Percentiles rank a stretch among this genome's conserved stretches.
Conservation (phyloP, 1,140 invertebrate species). For the Ceratina australensis region DNA sequence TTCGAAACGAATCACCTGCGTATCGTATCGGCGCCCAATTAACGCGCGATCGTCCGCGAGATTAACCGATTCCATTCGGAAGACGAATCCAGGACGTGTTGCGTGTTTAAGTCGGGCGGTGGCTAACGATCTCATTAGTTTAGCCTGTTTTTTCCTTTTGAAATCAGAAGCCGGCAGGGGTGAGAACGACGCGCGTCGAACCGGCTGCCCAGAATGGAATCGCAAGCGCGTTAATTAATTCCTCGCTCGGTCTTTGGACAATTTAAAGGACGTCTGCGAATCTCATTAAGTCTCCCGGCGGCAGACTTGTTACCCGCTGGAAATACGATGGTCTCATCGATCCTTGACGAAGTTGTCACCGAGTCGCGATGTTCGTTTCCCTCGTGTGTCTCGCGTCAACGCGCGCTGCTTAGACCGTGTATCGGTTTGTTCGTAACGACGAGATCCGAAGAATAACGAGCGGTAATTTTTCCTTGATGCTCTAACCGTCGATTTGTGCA, state of each 20-base stretch:
- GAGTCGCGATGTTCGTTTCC: not conserved
- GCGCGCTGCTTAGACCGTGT: too few species aligned
- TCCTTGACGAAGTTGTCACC: not conserved
- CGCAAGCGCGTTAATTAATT: constrained; percentile 47
- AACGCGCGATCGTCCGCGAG: constrained; percentile 24
- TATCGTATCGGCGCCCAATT: constrained; percentile 19
- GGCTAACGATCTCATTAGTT: constrained; percentile 50
- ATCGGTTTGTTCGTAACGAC: too few species aligned
- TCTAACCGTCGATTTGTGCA: not conserved
- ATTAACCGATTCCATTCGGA: constrained; percentile 18
- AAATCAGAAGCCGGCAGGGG: too few species aligned
- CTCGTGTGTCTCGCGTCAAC: too few species aligned
- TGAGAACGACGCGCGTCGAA: not conserved
- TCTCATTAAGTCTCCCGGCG: constrained; percentile 26
- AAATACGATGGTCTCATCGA: constrained; percentile 11
- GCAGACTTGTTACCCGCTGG: not conserved
- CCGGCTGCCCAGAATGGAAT: constrained; percentile 5
- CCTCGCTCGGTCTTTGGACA: constrained; percentile 23
- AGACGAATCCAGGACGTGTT: not conserved
- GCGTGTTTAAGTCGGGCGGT: not conserved
- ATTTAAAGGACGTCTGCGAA: constrained; percentile 18
- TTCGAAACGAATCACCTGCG: not conserved
- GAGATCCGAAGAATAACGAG: too few species aligned
- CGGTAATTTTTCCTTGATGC: too few species aligned
- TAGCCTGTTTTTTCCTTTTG: not conserved